phyloP scores from a whole-genome alignment of 2,113 vertebrate species.

The Sprattus sprattus region DNA sequence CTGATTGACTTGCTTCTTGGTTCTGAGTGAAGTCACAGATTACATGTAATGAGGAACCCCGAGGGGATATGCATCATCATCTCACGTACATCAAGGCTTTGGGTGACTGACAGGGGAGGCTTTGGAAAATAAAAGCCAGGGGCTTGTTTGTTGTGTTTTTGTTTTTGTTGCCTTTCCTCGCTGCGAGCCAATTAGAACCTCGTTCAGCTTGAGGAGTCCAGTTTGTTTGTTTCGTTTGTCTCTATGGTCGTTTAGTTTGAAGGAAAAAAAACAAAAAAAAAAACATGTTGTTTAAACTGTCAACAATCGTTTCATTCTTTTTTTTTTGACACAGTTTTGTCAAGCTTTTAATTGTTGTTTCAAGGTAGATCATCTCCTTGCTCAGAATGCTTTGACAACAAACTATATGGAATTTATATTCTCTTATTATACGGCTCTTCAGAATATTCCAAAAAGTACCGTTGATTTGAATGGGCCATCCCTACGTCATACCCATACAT shows the following conservation, averaged over 20 bases:
- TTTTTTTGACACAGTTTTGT: background rate
- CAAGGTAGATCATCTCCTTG: background rate
- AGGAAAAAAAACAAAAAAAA: background rate
- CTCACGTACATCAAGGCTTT: conserved; percentile 10
- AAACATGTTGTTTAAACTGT: too few relatives aligned
- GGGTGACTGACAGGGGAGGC: conserved; percentile 25
- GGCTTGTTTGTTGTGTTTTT: conserved; percentile 32
- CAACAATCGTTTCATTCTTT: background rate
- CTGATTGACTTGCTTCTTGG: conserved; percentile 46
- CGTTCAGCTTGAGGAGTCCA: conserved; percentile 38
- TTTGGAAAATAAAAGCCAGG: conserved; percentile 28
- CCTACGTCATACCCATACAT: too few relatives aligned
- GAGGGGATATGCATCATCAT: conserved; percentile 35
- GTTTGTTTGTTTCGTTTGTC: background rate
- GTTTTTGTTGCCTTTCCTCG: background rate
- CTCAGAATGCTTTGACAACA: background rate
- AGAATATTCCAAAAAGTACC: too few relatives aligned
- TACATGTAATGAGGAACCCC: conserved; percentile 43
- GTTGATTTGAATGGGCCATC: too few relatives aligned
- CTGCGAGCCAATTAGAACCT: conserved; percentile 35
- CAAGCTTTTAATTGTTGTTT: background rate
- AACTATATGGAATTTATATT: too few relatives aligned
- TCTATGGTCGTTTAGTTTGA: conserved; percentile 32
- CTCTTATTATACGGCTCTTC: too few relatives aligned
- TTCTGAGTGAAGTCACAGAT: conserved; percentile 28